These are phyloP conservation scores for Caenorhabditis imperialis DNA, from an alignment of 2,888 invertebrate genomes.

Conservation along the genomic window DNA sequence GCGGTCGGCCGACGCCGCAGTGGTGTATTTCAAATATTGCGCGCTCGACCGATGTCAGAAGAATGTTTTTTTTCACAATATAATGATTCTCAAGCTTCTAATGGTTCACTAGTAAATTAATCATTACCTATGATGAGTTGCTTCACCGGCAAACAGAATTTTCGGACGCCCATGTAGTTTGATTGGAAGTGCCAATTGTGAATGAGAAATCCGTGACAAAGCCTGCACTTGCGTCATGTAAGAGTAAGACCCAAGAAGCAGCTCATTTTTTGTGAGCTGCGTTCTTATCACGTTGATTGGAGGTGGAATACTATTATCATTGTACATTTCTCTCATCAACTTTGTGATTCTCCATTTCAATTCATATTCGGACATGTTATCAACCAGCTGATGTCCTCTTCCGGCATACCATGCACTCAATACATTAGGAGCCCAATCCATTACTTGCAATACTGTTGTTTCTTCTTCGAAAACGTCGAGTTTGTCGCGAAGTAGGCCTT, in stretches of 20 bases:
- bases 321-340: conserved; percentile 65
- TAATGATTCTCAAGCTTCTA: too few relatives aligned
- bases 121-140: conserved; percentile 74
- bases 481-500: conserved; percentile 53
- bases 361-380: conserved; percentile 66
- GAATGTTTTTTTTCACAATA: too few relatives aligned
- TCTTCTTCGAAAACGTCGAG: conserved; percentile 63
- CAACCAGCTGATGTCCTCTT: conserved; percentile 67
- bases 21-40: background rate
- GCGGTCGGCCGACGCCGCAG: background rate
- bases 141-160: conserved; percentile 74
- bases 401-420: conserved; percentile 74
- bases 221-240: conserved; percentile 69
- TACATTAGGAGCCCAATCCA: conserved; percentile 69
- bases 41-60: too few relatives aligned
- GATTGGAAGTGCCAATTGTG: conserved; percentile 67
- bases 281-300: conserved; percentile 55
- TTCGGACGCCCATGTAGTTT: conserved; percentile 59
- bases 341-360: conserved; percentile 61
- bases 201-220: conserved; percentile 57
- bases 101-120: too few relatives aligned
- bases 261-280: conserved; percentile 67
- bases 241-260: conserved; percentile 71
- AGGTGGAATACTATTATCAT: conserved; percentile 34
- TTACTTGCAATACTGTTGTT: conserved; percentile 63